Percentiles rank a stretch among this genome's conserved stretches.
These are phyloP conservation scores for Albula goreensis DNA, from an alignment of 2,113 vertebrate genomes.

Conservation along the genomic window DNA sequence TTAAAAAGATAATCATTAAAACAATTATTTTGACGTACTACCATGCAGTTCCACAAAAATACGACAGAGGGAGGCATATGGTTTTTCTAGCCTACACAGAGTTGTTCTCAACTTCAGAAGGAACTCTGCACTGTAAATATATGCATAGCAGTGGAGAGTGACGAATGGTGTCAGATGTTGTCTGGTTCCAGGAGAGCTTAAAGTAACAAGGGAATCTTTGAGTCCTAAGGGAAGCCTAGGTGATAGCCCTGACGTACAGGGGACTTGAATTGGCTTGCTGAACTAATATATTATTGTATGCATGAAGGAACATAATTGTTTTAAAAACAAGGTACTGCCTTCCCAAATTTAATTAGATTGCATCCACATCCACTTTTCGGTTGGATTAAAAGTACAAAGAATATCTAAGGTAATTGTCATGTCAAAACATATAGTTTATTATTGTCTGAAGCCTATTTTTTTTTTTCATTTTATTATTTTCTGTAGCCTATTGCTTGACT, in stretches of 20 bases:
- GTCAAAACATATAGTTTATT: no score
- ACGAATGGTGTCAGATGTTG: neutral
- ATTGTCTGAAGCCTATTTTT: no score
- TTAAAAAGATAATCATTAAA: neutral
- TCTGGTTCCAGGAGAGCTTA: neutral
- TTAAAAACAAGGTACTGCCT: no score
- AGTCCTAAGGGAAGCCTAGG: conserved; percentile 23
- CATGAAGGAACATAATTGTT: no score
- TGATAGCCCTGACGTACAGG: neutral
- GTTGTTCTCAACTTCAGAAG: neutral
- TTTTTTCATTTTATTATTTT: no score
- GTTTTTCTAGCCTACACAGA: neutral
- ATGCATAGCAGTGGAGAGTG: neutral
- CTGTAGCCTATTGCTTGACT: no score
- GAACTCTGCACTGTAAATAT: neutral
- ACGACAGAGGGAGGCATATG: neutral
- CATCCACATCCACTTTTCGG: no score
- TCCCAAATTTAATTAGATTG: no score
- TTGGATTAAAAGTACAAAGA: no score
- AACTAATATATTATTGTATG: no score
- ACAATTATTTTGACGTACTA: neutral
- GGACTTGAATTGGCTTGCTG: no score
- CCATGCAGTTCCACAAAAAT: neutral
- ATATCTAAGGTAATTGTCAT: no score
- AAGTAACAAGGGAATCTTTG: conserved; percentile 2